Evolutionary conservation across 2,888 invertebrate genomes (phyloP).

Genomic region (Cerastoderma edule): DNA sequence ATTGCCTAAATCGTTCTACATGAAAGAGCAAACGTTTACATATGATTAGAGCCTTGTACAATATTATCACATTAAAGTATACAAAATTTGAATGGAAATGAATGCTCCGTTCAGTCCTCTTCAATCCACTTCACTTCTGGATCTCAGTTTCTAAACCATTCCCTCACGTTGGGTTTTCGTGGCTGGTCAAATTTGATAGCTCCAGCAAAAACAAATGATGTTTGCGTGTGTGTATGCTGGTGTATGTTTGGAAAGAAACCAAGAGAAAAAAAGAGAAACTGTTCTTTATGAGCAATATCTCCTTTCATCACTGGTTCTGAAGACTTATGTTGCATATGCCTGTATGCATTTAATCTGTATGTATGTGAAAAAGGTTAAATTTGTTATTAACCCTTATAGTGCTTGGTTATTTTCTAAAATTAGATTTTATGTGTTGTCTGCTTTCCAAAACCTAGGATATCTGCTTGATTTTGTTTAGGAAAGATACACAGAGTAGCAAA

Average conservation of each 20-base stretch:
- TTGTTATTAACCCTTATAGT: no score
- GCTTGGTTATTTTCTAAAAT: no score
- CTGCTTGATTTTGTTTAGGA: not conserved
- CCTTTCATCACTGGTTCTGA: not conserved
- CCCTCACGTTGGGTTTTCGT: not conserved
- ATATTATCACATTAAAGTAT: conserved; percentile 6
- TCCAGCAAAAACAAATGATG: not conserved
- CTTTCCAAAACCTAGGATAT: not conserved
- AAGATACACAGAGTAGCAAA: not conserved
- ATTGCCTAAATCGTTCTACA: conserved; percentile 15
- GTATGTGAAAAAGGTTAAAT: no score
- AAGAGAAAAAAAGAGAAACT: not conserved
- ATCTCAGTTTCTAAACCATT: not conserved
- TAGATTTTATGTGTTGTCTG: not conserved
- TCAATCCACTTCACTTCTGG: not conserved
- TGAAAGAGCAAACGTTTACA: conserved; percentile 6
- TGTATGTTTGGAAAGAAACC: not conserved
- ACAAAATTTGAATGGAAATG: not conserved
- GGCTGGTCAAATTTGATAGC: not conserved
- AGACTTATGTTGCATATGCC: not conserved
- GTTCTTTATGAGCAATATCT: not conserved
- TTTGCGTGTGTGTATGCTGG: not conserved
- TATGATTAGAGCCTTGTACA: no score
- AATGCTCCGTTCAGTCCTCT: not conserved
- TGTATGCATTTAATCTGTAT: not conserved